Percentiles rank a stretch among this genome's conserved stretches.
phyloP scores from a whole-genome alignment of 2,888 invertebrate genomes.

The Eupithecia insigniata region DNA sequence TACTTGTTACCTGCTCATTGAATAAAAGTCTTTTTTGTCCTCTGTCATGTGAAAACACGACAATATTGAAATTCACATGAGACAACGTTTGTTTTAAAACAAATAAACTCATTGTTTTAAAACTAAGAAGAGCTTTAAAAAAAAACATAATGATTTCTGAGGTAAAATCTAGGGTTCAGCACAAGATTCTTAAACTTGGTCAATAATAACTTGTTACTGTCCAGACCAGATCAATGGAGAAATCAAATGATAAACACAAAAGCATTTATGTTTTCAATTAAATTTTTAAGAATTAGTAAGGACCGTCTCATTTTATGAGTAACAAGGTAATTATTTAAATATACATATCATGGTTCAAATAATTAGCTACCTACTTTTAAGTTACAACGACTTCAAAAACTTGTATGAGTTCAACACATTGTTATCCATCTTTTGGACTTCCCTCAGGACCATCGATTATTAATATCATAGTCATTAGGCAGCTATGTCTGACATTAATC shows the following conservation, averaged over 20 bases:
- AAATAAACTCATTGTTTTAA: not conserved
- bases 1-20: conserved; percentile 6
- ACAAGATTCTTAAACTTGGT: not conserved
- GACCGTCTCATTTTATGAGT: too few species aligned
- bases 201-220: not conserved
- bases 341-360: not conserved
- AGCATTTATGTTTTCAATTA: too few species aligned
- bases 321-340: too few species aligned
- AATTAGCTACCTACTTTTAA: not conserved
- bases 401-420: not conserved
- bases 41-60: conserved; percentile 42
- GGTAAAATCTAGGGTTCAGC: not conserved
- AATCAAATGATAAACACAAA: not conserved
- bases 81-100: not conserved
- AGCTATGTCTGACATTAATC: conserved; percentile 35
- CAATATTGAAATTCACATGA: conserved; percentile 30
- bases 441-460: conserved; percentile 5
- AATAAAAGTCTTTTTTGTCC: conserved; percentile 19
- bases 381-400: not conserved
- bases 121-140: not conserved
- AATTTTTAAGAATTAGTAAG: not conserved
- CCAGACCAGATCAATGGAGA: not conserved
- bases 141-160: not conserved
- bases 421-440: not conserved
- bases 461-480: conserved; percentile 25